Evolutionary conservation across 1,140 invertebrate species (phyloP), one percentile per base, ranked within the genome.

Genomic region (Hyphantria cunea): DNA sequence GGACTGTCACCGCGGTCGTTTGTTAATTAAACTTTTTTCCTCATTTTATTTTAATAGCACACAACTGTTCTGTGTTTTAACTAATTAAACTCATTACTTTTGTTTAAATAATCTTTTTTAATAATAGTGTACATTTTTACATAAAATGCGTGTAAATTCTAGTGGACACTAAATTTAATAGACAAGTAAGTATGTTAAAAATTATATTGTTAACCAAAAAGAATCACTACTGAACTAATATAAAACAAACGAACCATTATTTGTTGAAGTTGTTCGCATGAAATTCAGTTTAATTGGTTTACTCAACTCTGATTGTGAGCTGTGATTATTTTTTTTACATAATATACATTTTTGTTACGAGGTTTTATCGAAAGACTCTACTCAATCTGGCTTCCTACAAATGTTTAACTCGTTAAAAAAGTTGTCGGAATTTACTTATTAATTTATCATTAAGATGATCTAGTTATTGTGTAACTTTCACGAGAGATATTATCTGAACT

Each of bases 1-100:
- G 34, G 66, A 66, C 67, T 64, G 67, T 72, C 68, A 63, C 63
- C 72, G 70, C 64, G 59, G 59, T 76, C 31, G 64, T 59, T 52
- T 64, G 63, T 65, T 67, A 64, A 66, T 70, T 64, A 53, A 47
- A 42, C n/a, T 45, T 48, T 66, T 55, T 68, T 48, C 39, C 53
- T 48, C 31, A 13, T 53, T 55, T 67, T 60, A 44, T 67, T 54
- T 61, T 54, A 61, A 62, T 62, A 34, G 14, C 47, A 14, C 34
- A 9, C 11, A 47, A 56, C 45, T 25, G 32, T 34, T 31, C 32
- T 39, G 51, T 42, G 44, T 58, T 14, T 39, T 61, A 51, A 50
- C 41, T 14, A 50, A 49, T 44, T 54, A 13, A 31, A 54, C 3
- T 8, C 0, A 14, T 58, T 12, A 39, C 14, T 39, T 49, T 58